These are phyloP conservation scores for Himalopsyche japonica DNA, from an alignment of 2,888 invertebrate genomes.

Conservation along the genomic window DNA sequence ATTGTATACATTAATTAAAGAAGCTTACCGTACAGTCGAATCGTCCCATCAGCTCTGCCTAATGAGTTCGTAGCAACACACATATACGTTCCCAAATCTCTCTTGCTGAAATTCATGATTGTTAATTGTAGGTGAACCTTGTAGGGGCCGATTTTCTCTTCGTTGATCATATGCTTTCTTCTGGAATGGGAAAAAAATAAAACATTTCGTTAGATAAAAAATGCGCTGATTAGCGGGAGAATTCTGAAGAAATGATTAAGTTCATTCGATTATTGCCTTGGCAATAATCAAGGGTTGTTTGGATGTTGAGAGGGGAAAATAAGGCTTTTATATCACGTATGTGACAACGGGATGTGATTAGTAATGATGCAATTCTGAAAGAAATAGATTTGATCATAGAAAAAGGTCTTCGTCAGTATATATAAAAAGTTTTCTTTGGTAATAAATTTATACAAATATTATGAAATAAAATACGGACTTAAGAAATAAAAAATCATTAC, in stretches of 20 bases:
- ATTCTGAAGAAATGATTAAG: background rate
- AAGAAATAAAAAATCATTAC: no score
- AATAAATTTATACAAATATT: no score
- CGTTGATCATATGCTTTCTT: conserved; percentile 52
- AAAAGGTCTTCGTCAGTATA: no score
- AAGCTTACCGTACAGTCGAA: conserved; percentile 55
- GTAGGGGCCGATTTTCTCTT: conserved; percentile 50
- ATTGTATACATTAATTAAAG: no score
- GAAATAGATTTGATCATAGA: no score
- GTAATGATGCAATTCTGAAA: no score
- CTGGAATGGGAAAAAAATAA: conserved; percentile 44
- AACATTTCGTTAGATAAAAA: background rate
- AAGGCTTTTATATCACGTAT: no score
- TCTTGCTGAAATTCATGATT: conserved; percentile 50
- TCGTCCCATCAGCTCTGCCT: conserved; percentile 55
- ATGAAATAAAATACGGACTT: no score
- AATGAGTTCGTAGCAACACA: conserved; percentile 58
- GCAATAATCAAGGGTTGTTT: no score
- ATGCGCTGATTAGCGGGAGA: background rate
- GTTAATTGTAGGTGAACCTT: conserved; percentile 53
- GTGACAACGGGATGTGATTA: no score
- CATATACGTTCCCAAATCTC: conserved; percentile 55
- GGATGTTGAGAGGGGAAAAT: no score
- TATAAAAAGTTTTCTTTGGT: no score
- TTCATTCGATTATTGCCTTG: background rate